Evolutionary conservation across 2,888 invertebrate species (phyloP).

Genomic region (Drosophila helvetica): DNA sequence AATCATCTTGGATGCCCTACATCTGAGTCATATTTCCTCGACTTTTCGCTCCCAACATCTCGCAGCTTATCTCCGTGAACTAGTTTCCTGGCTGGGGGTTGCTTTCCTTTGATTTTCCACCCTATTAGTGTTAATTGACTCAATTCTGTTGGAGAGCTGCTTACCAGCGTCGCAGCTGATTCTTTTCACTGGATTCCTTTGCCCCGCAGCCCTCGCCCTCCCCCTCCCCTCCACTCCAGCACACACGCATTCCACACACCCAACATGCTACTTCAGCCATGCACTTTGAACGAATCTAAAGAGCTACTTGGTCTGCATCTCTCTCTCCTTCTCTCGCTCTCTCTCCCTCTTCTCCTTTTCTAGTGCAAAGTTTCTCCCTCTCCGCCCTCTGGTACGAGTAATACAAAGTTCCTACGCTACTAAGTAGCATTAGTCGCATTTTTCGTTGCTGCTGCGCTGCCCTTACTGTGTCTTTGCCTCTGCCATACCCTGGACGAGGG

Average conservation of each 20-base stretch:
- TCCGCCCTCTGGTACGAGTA: background rate
- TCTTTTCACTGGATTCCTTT: slow-evolving; percentile 25
- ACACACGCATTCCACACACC: background rate
- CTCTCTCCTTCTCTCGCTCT: too few relatives aligned
- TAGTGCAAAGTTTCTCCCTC: slow-evolving; percentile 31
- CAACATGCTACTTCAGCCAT: slow-evolving; percentile 13
- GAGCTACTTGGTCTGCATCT: background rate
- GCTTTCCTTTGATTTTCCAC: slow-evolving; percentile 21
- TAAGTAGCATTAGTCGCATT: slow-evolving; percentile 68
- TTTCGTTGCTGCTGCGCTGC: slow-evolving; percentile 34
- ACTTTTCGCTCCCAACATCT: background rate
- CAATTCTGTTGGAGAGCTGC: slow-evolving; percentile 33
- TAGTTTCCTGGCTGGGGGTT: slow-evolving; percentile 14
- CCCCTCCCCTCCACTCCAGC: background rate
- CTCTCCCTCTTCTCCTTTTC: background rate
- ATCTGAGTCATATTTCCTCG: background rate
- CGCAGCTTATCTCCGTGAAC: background rate
- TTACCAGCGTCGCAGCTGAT: slow-evolving; percentile 30
- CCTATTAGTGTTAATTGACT: slow-evolving; percentile 37
- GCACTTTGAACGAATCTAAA: slow-evolving; percentile 30
- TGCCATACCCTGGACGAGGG: background rate
- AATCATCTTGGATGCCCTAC: too few relatives aligned
- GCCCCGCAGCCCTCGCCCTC: background rate
- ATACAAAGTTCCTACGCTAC: slow-evolving; percentile 47
- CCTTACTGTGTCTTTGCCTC: slow-evolving; percentile 15